phyloP scores from a whole-genome alignment of 1,140 invertebrate genomes.

The Hypsibius dujardini region DNA sequence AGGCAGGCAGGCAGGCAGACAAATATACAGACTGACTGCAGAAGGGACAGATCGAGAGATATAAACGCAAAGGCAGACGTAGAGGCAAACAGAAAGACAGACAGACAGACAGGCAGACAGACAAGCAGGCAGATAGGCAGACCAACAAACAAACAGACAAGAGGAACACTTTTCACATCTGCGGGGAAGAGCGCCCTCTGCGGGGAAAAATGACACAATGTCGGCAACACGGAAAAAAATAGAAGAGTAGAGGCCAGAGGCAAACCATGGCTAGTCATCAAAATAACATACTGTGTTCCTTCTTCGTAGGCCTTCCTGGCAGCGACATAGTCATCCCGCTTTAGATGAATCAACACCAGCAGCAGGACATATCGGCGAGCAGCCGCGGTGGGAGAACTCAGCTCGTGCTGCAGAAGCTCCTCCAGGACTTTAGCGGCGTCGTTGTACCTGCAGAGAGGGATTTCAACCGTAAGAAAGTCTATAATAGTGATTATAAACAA shows the following conservation, averaged over 20 bases:
- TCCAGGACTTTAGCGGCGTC: conserved; percentile 43
- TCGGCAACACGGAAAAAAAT: neutral
- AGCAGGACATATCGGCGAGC: conserved; percentile 65
- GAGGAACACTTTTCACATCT: no score
- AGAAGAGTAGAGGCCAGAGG: neutral
- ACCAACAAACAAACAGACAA: no score
- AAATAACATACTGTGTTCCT: conserved; percentile 42
- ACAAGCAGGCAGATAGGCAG: no score
- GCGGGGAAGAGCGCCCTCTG: neutral
- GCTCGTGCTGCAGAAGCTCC: neutral
- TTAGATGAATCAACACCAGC: conserved; percentile 70
- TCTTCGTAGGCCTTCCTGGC: conserved; percentile 82
- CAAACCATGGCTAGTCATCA: no score
- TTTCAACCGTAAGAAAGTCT: conserved; percentile 9
- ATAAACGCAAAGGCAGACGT: no score
- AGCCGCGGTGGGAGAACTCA: conserved; percentile 47
- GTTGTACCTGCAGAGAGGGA: conserved; percentile 45
- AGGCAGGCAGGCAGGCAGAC: no score
- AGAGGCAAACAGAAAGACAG: no score
- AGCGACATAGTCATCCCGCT: conserved; percentile 69
- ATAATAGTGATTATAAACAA: conserved; percentile 18
- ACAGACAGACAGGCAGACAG: no score
- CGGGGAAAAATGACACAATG: neutral
- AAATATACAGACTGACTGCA: no score
- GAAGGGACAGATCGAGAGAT: no score